phyloP scores from a whole-genome alignment of 2,113 vertebrate species.

The Dasyornis broadbenti region DNA sequence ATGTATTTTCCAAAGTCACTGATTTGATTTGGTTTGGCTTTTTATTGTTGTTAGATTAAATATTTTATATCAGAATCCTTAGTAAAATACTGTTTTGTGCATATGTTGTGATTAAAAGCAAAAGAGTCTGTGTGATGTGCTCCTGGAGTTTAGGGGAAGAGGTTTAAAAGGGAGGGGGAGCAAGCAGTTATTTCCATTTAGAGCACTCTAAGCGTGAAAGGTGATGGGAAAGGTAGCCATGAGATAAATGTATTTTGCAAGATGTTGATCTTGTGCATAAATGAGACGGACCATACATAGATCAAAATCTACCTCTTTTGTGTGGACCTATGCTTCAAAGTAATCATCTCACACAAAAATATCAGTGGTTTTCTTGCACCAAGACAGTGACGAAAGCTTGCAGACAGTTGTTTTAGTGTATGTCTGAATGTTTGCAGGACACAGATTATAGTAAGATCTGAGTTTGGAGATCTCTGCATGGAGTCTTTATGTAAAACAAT shows the following conservation, averaged over 20 bases:
- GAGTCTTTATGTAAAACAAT: neutral
- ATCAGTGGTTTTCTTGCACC: neutral
- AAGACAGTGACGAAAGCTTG: neutral
- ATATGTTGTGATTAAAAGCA: neutral
- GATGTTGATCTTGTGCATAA: neutral
- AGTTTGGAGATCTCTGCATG: neutral
- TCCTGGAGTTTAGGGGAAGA: neutral
- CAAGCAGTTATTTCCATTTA: neutral
- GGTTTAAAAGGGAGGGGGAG: neutral
- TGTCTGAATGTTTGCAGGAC: neutral
- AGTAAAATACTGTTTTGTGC: neutral
- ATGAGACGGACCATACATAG: neutral
- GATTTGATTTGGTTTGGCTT: neutral
- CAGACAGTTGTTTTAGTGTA: neutral
- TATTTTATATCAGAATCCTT: neutral
- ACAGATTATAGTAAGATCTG: rapidly evolving
- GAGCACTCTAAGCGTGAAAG: neutral
- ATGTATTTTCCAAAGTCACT: neutral
- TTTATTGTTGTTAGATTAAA: neutral
- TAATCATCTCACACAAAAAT: neutral
- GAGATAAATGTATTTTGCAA: neutral
- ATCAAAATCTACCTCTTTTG: neutral
- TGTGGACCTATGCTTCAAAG: neutral
- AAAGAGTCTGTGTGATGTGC: neutral
- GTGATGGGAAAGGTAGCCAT: neutral